Percentiles rank a stretch among this genome's conserved stretches.
Evolutionary conservation across 30 jellyfish, hydroid and myxozoan species (phyloP).

Genomic region (Rhopilema esculentum): DNA sequence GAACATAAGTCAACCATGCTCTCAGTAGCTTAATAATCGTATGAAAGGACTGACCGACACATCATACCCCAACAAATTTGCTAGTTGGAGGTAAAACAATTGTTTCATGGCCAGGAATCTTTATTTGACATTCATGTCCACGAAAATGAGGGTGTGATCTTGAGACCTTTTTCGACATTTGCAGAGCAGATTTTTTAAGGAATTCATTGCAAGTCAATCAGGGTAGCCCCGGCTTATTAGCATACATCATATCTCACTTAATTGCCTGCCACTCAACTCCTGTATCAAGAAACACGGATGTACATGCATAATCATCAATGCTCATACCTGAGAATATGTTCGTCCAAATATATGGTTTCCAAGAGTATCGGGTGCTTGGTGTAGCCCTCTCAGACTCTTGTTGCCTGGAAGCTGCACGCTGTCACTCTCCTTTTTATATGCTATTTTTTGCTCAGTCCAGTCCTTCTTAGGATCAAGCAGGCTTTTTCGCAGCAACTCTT

Average conservation of each 20-base stretch:
- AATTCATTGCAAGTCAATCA: no score
- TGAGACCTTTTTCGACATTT: no score
- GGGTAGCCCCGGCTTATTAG: not conserved
- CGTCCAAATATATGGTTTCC: not conserved
- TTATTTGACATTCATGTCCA: no score
- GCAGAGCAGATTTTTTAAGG: no score
- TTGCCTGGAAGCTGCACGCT: not conserved
- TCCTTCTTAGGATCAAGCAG: not conserved
- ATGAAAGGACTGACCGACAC: no score
- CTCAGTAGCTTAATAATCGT: no score
- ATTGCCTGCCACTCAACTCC: not conserved
- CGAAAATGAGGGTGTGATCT: no score
- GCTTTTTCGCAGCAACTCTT: not conserved
- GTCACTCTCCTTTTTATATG: not conserved
- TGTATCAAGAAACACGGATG: not conserved
- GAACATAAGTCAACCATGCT: no score
- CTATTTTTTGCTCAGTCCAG: not conserved
- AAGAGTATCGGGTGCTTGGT: not conserved
- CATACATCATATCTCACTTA: not conserved
- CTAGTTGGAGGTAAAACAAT: no score
- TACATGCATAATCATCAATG: not conserved
- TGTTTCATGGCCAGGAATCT: no score
- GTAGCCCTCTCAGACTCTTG: not conserved
- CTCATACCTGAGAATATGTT: not conserved
- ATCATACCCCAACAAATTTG: no score